Base-by-base conservation (phyloP, 2,113 vertebrate species). In the Setophaga petechia region DNA sequence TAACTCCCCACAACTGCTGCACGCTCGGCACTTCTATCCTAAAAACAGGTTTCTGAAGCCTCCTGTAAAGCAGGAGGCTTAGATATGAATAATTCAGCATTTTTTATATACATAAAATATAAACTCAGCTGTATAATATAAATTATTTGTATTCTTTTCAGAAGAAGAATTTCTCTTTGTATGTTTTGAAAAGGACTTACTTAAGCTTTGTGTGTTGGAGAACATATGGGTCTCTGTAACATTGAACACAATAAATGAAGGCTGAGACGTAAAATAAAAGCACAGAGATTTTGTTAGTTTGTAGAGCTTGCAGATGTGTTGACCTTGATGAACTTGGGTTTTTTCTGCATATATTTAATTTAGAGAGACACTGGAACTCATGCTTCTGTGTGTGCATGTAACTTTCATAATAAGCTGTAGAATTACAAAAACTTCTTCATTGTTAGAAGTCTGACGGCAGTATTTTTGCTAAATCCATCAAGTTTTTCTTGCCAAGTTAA, bases 61-160 rank as follows among this genome's bases (percentile, higher is more conserved):
- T 93, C 28, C n/a, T 80, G 61, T 72, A 81, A 79, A 85, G 46
- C 61, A 77, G 54, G n/a, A 90, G 62, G 35, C 43, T 86, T 74
- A 49, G 44, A 10, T 62, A 89, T 94, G 8, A 81, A 91, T 82
- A 84, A 75, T 61, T 80, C 22, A 55, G 37, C 37, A 69, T 30
- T 67, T 84, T 94, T 73, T 54, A 65, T 79, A 91, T 91, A 79
- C 89, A 93, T 96, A 75, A 81, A 80, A 83, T 71, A 80, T 73
- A 61, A 85, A 73, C 22, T 59, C 86, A 92, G 44, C 85, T 84
- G 75, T 81, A 51, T 84, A 65, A 74, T 83, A 93, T 83, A 86
- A 95, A 93, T 84, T 82, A 81, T 93, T 90, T 8, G 25, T 74
- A 55, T 74, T 82, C 37, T 73, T 88, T 75, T 82, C 35, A 67